Evolutionary conservation across 1,140 invertebrate species (phyloP).

Genomic region (Plutomurus gul): DNA sequence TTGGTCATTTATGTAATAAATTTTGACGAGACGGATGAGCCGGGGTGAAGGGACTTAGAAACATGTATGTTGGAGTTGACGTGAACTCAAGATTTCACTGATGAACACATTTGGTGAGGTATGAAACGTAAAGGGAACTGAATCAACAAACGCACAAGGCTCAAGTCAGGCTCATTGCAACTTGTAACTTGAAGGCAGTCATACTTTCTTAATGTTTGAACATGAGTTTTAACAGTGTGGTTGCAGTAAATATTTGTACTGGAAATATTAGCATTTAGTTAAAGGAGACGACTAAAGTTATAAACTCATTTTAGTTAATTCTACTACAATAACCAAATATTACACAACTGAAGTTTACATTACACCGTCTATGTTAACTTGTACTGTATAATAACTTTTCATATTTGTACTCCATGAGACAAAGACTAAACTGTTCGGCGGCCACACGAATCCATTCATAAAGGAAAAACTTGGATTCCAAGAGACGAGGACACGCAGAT

Average conservation of each 20-base stretch:
- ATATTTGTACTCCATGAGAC: neutral
- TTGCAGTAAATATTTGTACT: neutral
- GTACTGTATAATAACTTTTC: too few species aligned
- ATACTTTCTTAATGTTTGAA: neutral
- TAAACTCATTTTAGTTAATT: neutral
- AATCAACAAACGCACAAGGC: neutral
- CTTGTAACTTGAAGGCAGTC: neutral
- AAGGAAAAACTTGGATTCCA: neutral
- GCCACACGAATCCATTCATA: constrained; percentile 5
- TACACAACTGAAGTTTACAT: constrained; percentile 11
- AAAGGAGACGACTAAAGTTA: neutral
- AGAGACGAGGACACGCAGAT: too few species aligned
- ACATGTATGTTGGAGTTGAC: too few species aligned
- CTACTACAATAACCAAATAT: neutral
- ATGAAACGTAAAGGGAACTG: neutral
- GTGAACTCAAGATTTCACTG: neutral
- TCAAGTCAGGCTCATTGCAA: constrained; percentile 9
- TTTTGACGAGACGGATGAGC: too few species aligned
- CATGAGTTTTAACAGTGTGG: neutral
- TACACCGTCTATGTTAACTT: neutral
- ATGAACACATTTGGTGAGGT: constrained; percentile 1
- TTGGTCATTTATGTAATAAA: too few species aligned
- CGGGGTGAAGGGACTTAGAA: too few species aligned
- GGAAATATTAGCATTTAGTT: neutral
- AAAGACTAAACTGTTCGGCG: neutral